phyloP scores from a whole-genome alignment of 2,888 invertebrate genomes.

The Tachina fera region DNA sequence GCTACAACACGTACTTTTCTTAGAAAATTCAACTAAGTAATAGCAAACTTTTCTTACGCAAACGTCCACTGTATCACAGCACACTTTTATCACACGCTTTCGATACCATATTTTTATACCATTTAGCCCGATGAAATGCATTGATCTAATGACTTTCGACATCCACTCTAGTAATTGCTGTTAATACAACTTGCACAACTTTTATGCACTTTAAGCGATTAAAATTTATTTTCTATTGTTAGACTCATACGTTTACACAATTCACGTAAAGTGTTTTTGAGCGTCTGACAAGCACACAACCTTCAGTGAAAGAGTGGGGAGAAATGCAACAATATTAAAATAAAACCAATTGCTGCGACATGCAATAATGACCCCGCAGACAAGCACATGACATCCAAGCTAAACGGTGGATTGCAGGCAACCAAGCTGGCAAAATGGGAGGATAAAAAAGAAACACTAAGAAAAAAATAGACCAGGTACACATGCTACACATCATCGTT shows the following conservation, averaged over 20 bases:
- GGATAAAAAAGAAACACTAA: neutral
- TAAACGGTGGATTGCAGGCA: conserved; percentile 33
- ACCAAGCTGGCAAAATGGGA: conserved; percentile 6
- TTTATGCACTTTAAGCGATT: conserved; percentile 9
- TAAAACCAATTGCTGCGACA: conserved; percentile 53
- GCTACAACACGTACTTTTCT: too few species aligned
- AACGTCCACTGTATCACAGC: too few species aligned
- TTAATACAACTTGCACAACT: conserved; percentile 27
- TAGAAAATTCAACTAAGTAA: too few species aligned
- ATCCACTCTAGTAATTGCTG: conserved; percentile 34
- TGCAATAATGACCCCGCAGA: conserved; percentile 60
- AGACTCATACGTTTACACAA: conserved; percentile 26
- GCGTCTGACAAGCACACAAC: conserved; percentile 58
- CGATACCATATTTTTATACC: neutral
- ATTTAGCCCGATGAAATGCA: conserved; percentile 45
- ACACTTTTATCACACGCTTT: too few species aligned
- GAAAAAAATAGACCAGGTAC: neutral
- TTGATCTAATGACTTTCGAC: conserved; percentile 56
- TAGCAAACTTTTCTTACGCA: too few species aligned
- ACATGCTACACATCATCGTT: neutral
- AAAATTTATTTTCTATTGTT: conserved; percentile 17
- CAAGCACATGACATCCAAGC: conserved; percentile 43
- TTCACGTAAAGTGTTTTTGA: conserved; percentile 38
- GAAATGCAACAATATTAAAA: conserved; percentile 20
- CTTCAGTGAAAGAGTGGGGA: conserved; percentile 43